Percentiles rank a stretch among this genome's conserved stretches.
Evolutionary conservation across 1,140 invertebrate species (phyloP).

Genomic region (Saxidomus purpurata): DNA sequence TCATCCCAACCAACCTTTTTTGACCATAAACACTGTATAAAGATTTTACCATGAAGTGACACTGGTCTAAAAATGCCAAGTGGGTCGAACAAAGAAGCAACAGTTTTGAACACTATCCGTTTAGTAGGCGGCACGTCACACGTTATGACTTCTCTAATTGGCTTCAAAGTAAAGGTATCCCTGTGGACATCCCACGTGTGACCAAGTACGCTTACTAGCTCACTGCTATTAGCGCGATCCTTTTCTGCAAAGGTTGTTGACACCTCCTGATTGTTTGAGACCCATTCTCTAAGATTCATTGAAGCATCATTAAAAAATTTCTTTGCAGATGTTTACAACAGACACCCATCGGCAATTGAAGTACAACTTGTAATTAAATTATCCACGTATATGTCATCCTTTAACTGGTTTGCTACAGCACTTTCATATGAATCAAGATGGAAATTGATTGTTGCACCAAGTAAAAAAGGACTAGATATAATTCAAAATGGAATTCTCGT

Average conservation of each 20-base stretch:
- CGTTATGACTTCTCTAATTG: not conserved
- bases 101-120: not conserved
- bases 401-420: not conserved
- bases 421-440: not conserved
- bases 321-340: not conserved
- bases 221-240: not conserved
- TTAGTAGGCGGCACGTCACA: not conserved
- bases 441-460: not conserved
- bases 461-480: not conserved
- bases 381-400: slow-evolving; percentile 10
- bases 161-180: not conserved
- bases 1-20: slow-evolving; percentile 54
- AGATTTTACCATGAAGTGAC: slow-evolving; percentile 6
- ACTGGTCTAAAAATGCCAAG: slow-evolving; percentile 23
- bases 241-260: no score
- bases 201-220: not conserved
- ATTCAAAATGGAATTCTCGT: slow-evolving; percentile 37
- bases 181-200: not conserved
- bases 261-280: not conserved
- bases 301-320: not conserved
- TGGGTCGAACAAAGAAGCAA: slow-evolving; percentile 16
- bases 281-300: slow-evolving; percentile 14
- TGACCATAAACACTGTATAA: slow-evolving; percentile 36
- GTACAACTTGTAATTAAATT: not conserved
- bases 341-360: not conserved